Conservation (phyloP, 2,888 invertebrate species). For the Watsonalla cultraria region DNA sequence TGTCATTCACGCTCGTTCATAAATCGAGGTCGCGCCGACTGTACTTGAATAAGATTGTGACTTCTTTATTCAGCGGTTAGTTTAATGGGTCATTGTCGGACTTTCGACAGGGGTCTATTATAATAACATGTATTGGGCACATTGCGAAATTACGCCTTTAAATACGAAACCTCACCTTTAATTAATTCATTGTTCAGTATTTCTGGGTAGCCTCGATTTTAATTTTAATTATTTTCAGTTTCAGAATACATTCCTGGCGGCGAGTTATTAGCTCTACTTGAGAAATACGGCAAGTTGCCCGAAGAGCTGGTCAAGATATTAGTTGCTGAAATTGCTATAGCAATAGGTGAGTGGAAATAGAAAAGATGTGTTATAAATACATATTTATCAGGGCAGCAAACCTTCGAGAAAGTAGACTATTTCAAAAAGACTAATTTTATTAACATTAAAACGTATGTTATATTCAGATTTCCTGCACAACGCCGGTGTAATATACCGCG, state of each 20-base stretch:
- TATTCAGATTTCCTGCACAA: conserved; percentile 90
- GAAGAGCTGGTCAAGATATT: conserved; percentile 89
- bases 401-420: neutral
- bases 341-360: conserved; percentile 82
- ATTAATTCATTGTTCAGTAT: neutral
- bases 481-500: conserved; percentile 93
- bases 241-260: conserved; percentile 92
- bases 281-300: conserved; percentile 85
- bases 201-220: neutral
- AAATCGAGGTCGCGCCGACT: conserved; percentile 11
- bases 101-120: neutral
- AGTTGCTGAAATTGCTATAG: conserved; percentile 92
- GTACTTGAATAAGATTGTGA: conserved; percentile 7
- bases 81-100: conserved; percentile 30
- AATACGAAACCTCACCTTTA: neutral
- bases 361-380: neutral
- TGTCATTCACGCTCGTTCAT: conserved; percentile 11
- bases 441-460: neutral
- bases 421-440: no score
- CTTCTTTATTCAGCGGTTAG: conserved; percentile 3
- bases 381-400: neutral
- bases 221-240: conserved; percentile 72
- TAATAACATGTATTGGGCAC: neutral
- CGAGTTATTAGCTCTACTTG: conserved; percentile 87
- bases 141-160: neutral